These are phyloP conservation scores for Probosciger aterrimus DNA, from an alignment of 2,113 vertebrate genomes.

Conservation along the genomic window DNA sequence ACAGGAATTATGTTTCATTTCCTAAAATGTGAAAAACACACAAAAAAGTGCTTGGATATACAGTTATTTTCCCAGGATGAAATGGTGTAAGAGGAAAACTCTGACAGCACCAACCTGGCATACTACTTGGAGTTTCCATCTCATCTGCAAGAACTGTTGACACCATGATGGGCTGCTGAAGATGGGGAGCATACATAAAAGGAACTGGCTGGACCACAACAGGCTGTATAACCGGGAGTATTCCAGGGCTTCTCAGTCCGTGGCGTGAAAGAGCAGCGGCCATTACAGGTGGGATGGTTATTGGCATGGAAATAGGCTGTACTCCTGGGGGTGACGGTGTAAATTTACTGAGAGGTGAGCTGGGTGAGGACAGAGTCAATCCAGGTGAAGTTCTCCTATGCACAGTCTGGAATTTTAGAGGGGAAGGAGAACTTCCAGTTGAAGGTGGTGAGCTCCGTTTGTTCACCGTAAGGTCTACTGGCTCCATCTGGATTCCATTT, in stretches of 20 bases:
- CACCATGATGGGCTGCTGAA: constrained; percentile 88
- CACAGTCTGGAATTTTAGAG: constrained; percentile 79
- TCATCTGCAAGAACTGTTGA: constrained; percentile 79
- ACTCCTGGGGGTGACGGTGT: constrained; percentile 66
- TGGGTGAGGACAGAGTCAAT: constrained; percentile 70
- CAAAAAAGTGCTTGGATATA: background rate
- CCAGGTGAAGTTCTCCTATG: constrained; percentile 76
- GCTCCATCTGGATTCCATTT: constrained; percentile 86
- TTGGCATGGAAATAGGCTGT: constrained; percentile 74
- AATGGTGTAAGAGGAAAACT: background rate
- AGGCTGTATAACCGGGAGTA: constrained; percentile 86
- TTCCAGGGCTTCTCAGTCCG: constrained; percentile 78
- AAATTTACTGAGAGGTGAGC: constrained; percentile 78
- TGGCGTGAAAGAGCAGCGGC: constrained; percentile 80
- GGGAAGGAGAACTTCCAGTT: constrained; percentile 77
- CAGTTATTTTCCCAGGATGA: background rate
- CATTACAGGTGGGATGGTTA: constrained; percentile 83
- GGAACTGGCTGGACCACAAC: constrained; percentile 89
- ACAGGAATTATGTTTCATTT: background rate
- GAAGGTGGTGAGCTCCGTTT: constrained; percentile 85
- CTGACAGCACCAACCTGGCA: constrained; percentile 76
- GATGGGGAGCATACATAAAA: constrained; percentile 86
- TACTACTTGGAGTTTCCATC: constrained; percentile 76
- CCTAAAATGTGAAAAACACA: background rate
- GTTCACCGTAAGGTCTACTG: constrained; percentile 92